Conservation (phyloP, 2,888 invertebrate genomes). For the Chrysomela aeneicollis region DNA sequence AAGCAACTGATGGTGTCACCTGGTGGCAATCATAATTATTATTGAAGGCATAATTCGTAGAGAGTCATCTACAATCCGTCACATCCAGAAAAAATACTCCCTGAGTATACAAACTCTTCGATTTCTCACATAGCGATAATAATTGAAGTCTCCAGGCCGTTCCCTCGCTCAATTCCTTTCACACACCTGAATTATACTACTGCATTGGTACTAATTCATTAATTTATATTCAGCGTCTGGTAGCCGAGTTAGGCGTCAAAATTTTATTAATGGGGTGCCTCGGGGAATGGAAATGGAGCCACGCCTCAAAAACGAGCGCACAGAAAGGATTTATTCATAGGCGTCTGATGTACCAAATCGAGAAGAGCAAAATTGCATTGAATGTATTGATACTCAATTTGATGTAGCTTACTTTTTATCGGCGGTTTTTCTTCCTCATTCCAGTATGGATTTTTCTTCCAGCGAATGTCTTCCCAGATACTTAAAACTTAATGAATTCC, state of each 20-base stretch:
- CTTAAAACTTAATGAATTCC: no score
- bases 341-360: constrained; percentile 20
- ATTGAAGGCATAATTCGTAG: no score
- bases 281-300: constrained; percentile 50
- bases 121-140: constrained; percentile 3
- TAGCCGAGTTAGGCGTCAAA: constrained; percentile 59
- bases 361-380: neutral
- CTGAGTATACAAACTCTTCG: constrained; percentile 9
- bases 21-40: no score
- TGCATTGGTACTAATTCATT: constrained; percentile 54
- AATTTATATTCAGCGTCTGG: constrained; percentile 60
- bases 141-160: constrained; percentile 21
- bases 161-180: constrained; percentile 24
- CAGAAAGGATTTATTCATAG: constrained; percentile 35
- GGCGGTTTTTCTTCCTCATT: no score
- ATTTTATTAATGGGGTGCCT: constrained; percentile 59
- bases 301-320: constrained; percentile 51
- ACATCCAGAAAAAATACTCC: neutral
- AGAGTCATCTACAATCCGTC: neutral
- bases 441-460: no score
- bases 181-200: constrained; percentile 27
- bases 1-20: no score
- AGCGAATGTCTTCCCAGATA: no score
- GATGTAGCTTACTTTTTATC: no score
- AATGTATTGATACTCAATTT: no score